Conservation (phyloP, 2,113 vertebrate species). For the Eulacestoma nigropectus region DNA sequence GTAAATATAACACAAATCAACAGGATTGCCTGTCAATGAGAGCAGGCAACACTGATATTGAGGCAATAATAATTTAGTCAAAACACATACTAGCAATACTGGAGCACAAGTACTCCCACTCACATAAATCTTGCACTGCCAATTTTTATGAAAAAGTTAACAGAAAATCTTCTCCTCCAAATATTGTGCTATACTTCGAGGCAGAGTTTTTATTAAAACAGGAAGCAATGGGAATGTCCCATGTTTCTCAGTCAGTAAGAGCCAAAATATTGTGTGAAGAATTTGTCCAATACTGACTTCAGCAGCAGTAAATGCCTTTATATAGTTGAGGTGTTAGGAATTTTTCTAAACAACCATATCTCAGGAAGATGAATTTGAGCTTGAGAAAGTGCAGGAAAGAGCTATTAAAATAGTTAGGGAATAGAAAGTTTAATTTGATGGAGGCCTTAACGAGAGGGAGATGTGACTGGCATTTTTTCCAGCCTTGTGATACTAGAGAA, state of each 20-base stretch:
- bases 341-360: neutral
- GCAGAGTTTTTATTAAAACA: neutral
- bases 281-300: neutral
- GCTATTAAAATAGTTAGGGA: neutral
- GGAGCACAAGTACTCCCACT: neutral
- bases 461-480: neutral
- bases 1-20: neutral
- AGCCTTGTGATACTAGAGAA: neutral
- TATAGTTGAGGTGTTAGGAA: neutral
- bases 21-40: neutral
- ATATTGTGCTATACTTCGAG: neutral
- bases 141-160: neutral
- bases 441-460: neutral
- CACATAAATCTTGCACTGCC: neutral
- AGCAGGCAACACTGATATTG: fast-evolving
- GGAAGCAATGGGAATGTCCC: neutral
- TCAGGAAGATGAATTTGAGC: neutral
- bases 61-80: neutral
- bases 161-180: neutral
- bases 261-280: neutral
- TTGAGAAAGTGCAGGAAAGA: neutral
- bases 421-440: neutral
- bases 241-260: neutral
- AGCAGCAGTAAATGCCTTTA: neutral
- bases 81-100: neutral